These are phyloP conservation scores for Pelobates cultripes DNA, from an alignment of 2,797 vertebrate genomes.

Conservation along the genomic window DNA sequence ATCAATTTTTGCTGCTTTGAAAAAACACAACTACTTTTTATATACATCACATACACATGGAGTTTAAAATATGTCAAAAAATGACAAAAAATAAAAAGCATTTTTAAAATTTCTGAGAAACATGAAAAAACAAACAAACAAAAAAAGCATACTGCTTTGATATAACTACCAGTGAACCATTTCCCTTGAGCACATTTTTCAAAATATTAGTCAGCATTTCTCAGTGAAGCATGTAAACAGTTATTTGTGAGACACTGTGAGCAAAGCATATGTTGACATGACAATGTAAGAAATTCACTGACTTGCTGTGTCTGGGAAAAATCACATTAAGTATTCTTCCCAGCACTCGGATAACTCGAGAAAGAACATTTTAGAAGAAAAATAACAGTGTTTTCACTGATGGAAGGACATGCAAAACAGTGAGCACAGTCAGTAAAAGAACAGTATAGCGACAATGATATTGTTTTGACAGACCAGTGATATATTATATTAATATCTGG, in stretches of 20 bases:
- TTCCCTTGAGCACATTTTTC: background rate
- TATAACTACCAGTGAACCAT: slow-evolving; percentile 12
- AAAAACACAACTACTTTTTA: background rate
- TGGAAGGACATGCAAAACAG: background rate
- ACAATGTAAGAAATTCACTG: background rate
- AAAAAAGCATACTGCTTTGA: background rate
- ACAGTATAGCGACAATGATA: slow-evolving; percentile 6
- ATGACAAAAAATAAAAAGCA: slow-evolving; percentile 18
- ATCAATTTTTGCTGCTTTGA: background rate
- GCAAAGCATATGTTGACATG: background rate
- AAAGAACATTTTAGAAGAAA: background rate
- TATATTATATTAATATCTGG: background rate
- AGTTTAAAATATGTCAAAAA: slow-evolving; percentile 21
- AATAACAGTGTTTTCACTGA: background rate
- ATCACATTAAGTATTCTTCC: slow-evolving; percentile 10
- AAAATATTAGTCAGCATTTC: slow-evolving; percentile 30
- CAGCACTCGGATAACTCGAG: background rate
- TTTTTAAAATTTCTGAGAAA: background rate
- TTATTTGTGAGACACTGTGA: background rate
- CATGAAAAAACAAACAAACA: background rate
- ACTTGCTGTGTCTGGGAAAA: slow-evolving; percentile 3
- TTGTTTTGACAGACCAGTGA: background rate
- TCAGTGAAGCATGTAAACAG: slow-evolving; percentile 1
- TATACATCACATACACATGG: background rate
- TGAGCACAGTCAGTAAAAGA: background rate